phyloP scores from a whole-genome alignment of 2,888 invertebrate genomes.

The Heliothis peltigera region DNA sequence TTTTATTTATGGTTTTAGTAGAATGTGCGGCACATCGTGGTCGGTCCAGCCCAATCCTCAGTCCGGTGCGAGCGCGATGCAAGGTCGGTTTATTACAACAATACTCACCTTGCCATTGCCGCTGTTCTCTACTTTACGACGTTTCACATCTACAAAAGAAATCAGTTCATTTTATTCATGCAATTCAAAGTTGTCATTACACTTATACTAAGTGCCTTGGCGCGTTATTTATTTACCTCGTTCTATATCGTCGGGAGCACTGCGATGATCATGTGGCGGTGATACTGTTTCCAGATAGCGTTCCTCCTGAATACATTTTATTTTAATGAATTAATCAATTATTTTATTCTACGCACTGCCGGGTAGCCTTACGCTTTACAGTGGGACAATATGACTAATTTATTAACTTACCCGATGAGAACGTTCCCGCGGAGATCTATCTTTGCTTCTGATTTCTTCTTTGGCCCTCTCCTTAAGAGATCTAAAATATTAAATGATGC shows the following conservation, averaged over 20 bases:
- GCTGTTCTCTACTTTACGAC: constrained; percentile 95
- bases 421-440: constrained; percentile 88
- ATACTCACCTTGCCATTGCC: constrained; percentile 95
- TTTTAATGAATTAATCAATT: background rate
- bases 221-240: constrained; percentile 75
- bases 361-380: background rate
- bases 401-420: constrained; percentile 79
- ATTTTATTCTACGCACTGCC: background rate
- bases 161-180: background rate
- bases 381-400: background rate
- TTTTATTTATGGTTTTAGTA: constrained; percentile 39
- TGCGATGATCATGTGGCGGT: constrained; percentile 89
- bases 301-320: constrained; percentile 78
- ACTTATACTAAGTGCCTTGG: constrained; percentile 3
- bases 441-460: constrained; percentile 90
- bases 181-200: no score
- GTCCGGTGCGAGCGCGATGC: constrained; percentile 85
- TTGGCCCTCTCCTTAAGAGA: constrained; percentile 91
- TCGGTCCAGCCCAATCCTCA: constrained; percentile 91
- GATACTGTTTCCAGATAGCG: constrained; percentile 86
- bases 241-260: constrained; percentile 85
- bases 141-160: constrained; percentile 92
- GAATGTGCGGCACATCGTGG: constrained; percentile 58
- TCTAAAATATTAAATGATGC: constrained; percentile 58
- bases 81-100: constrained; percentile 84